phyloP scores from a whole-genome alignment of 2,113 vertebrate genomes.

The Nothocercus julius region DNA sequence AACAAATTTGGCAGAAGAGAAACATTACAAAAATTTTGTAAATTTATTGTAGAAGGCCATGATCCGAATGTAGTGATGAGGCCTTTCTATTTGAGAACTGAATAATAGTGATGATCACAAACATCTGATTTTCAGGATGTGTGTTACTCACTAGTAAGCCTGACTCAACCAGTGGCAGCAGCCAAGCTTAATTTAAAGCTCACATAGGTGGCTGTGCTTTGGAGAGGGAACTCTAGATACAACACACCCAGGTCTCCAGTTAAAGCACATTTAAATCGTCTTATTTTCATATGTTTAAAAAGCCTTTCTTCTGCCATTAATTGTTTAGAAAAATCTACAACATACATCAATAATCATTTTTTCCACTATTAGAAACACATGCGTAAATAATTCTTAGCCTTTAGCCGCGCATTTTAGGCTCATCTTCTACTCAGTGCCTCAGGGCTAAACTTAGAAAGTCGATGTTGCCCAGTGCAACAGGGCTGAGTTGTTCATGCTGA shows the following conservation, averaged over 20 bases:
- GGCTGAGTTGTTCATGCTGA: neutral
- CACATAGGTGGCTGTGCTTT: neutral
- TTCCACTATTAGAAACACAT: neutral
- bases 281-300: neutral
- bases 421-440: neutral
- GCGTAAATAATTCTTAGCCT: neutral
- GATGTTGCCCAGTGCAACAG: neutral
- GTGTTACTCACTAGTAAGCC: neutral
- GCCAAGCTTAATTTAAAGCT: neutral
- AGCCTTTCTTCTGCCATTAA: neutral
- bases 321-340: neutral
- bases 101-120: neutral
- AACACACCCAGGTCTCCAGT: too few relatives aligned
- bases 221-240: rapidly evolving
- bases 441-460: neutral
- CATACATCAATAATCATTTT: rapidly evolving
- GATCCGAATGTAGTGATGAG: neutral
- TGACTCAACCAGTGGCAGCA: neutral
- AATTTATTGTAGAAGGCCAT: neutral
- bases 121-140: neutral
- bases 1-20: neutral
- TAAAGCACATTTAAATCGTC: neutral
- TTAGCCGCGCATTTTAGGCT: neutral
- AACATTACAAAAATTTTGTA: neutral
- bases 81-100: neutral